phyloP scores from a whole-genome alignment of 2,888 invertebrate species.

The Caradrina clavipalpis region DNA sequence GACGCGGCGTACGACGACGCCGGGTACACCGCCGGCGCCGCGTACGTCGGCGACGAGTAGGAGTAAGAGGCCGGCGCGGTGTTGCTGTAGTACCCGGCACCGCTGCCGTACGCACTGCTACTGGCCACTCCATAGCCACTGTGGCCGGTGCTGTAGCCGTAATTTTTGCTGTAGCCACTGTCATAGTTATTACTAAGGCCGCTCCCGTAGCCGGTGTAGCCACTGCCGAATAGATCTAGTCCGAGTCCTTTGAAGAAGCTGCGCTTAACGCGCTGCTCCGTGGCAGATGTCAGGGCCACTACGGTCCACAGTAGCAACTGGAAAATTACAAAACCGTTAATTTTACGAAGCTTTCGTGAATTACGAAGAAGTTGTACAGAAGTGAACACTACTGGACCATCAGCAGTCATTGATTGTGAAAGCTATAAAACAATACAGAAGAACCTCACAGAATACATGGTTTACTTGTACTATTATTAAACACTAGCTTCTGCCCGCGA shows the following conservation, averaged over 20 bases:
- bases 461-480: too few species aligned
- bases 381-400: not conserved
- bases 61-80: constrained; percentile 17
- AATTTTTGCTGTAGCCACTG: constrained; percentile 20
- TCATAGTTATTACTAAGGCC: constrained; percentile 34
- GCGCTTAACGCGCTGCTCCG: constrained; percentile 73
- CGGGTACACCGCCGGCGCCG: constrained; percentile 22
- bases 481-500: too few species aligned
- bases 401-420: not conserved
- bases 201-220: constrained; percentile 50
- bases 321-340: constrained; percentile 5
- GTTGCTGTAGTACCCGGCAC: constrained; percentile 42
- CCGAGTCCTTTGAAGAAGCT: constrained; percentile 60
- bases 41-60: constrained; percentile 14
- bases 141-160: constrained; percentile 32
- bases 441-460: too few species aligned
- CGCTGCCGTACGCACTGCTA: constrained; percentile 49
- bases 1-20: constrained; percentile 27
- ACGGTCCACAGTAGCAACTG: constrained; percentile 67
- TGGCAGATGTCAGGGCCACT: constrained; percentile 65
- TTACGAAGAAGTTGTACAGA: not conserved
- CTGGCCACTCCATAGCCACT: constrained; percentile 37
- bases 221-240: constrained; percentile 34
- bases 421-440: not conserved
- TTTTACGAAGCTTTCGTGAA: not conserved